A percentile compares a stretch with the other conserved stretches of the same genome.
phyloP scores from a whole-genome alignment of 1,140 invertebrate genomes.

The Panagrolaimus sp. region DNA sequence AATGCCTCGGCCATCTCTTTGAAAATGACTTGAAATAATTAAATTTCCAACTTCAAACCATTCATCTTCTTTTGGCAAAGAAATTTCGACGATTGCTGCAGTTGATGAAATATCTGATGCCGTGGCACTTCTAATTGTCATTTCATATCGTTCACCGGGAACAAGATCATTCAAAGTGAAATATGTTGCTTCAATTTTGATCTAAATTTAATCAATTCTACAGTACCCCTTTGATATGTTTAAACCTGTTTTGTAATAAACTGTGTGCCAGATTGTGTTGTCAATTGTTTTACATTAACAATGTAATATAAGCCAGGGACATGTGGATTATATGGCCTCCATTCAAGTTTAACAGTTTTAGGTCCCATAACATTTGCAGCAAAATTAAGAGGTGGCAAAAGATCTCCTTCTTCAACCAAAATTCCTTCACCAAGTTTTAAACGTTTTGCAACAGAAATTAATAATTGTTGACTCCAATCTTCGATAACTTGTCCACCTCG shows the following conservation, averaged over 20 bases:
- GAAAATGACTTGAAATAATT: slow-evolving; percentile 52
- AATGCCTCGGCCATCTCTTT: slow-evolving; percentile 42
- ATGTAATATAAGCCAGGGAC: slow-evolving; percentile 46
- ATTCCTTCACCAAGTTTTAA: slow-evolving; percentile 22
- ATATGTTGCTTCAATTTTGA: slow-evolving; percentile 46
- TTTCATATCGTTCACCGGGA: slow-evolving; percentile 55
- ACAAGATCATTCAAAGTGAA: slow-evolving; percentile 51
- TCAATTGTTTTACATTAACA: slow-evolving; percentile 54
- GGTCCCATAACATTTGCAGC: slow-evolving; percentile 49
- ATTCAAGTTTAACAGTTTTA: slow-evolving; percentile 42
- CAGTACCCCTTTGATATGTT: not conserved
- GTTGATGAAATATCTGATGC: slow-evolving; percentile 43
- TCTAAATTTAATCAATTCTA: slow-evolving; percentile 32
- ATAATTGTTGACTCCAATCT: slow-evolving; percentile 38
- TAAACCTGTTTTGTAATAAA: slow-evolving; percentile 48
- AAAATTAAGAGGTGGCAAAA: slow-evolving; percentile 53
- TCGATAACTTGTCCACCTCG: slow-evolving; percentile 36
- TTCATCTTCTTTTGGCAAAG: slow-evolving; percentile 54
- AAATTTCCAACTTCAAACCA: slow-evolving; percentile 58
- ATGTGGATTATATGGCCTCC: slow-evolving; percentile 19
- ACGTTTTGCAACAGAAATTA: slow-evolving; percentile 34
- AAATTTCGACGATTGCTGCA: slow-evolving; percentile 59
- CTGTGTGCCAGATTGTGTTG: slow-evolving; percentile 40
- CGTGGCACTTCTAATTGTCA: slow-evolving; percentile 53
- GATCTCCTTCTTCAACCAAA: slow-evolving; percentile 32